Evolutionary conservation across 1,140 invertebrate species (phyloP).

Genomic region (Drosophila aff.): DNA sequence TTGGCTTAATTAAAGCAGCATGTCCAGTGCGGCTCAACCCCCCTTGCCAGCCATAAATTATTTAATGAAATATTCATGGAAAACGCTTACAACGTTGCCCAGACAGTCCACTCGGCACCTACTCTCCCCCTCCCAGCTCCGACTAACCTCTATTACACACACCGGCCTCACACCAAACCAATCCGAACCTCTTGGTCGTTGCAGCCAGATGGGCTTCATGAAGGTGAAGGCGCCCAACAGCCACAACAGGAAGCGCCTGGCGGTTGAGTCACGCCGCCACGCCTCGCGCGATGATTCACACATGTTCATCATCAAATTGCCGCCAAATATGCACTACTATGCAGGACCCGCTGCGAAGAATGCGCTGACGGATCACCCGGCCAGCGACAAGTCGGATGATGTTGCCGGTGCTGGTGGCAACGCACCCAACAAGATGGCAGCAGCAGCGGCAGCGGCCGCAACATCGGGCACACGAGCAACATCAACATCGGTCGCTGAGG

Average conservation of each 20-base stretch:
- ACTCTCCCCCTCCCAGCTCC: background rate
- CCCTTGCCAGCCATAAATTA: constrained; percentile 66
- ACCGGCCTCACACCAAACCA: background rate
- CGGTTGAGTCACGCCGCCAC: constrained; percentile 89
- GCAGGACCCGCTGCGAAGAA: constrained; percentile 86
- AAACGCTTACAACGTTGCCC: constrained; percentile 57
- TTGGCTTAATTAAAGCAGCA: constrained; percentile 76
- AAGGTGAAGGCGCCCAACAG: constrained; percentile 87
- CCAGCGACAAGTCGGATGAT: constrained; percentile 28
- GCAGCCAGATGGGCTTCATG: constrained; percentile 86
- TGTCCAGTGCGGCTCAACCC: constrained; percentile 41
- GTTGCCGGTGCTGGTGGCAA: constrained; percentile 15
- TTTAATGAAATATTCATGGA: constrained; percentile 74
- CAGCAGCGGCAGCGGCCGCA: constrained; percentile 13
- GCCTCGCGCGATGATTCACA: constrained; percentile 90
- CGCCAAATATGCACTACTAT: constrained; percentile 92
- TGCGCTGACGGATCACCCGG: constrained; percentile 41
- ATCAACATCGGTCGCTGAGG: constrained; percentile 50
- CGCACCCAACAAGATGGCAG: constrained; percentile 34
- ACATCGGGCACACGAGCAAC: constrained; percentile 28
- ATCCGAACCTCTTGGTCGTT: constrained; percentile 28
- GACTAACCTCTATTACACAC: constrained; percentile 19
- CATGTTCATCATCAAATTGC: constrained; percentile 93
- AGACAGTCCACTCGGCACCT: constrained; percentile 18
- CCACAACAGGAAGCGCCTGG: constrained; percentile 89